Base-by-base conservation (phyloP, 2,888 invertebrate genomes). In the Prenolepis imparis region DNA sequence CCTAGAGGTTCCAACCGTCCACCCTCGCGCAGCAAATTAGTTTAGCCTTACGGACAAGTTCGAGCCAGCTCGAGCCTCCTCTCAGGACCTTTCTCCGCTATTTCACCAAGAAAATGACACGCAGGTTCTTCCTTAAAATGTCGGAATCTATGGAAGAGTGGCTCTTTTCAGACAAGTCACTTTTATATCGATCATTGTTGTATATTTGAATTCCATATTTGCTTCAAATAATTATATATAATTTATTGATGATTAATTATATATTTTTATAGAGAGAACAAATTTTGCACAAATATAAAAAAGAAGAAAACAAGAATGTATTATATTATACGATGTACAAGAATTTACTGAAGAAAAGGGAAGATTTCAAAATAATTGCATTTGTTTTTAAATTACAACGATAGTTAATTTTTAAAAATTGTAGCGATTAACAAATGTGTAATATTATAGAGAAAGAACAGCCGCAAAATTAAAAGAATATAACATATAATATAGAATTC, bases 21-120 rank as follows among this genome's bases (percentile, higher is more conserved):
- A 84, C 89, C 90, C 89, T 89, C 90, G 44, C 86, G 83, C 90
- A 84, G 90, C 91, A 91, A 91, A 91, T 91, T 91, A 91, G 91
- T 91, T 91, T 91, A 91, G 91, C 90, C 90, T 91, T 88, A 90
- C 87, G 87, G 88, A 90, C 88, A 89, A 88, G 83, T 83, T 85
- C 84, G 85, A 82, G 77, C 82, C 74, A 86, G 84, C 83, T 52
- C 83, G 85, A 86, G 83, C 83, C 88, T 86, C 81, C 83, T 86
- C 88, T 87, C 59, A 85, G 77, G 82, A 90, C 66, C 82, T 88
- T 86, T 67, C 82, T 89, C 73, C 81, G 70, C 21, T 82, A 85
- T 86, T 87, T 73, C 78, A 84, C 82, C 84, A 80, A 70, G 87
- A 80, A 90, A 90, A 89, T 86, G 87, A 88, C 88, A 87, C 86